Base-by-base conservation (phyloP, 2,797 vertebrate species). In the Urocyon cinereoargenteus region DNA sequence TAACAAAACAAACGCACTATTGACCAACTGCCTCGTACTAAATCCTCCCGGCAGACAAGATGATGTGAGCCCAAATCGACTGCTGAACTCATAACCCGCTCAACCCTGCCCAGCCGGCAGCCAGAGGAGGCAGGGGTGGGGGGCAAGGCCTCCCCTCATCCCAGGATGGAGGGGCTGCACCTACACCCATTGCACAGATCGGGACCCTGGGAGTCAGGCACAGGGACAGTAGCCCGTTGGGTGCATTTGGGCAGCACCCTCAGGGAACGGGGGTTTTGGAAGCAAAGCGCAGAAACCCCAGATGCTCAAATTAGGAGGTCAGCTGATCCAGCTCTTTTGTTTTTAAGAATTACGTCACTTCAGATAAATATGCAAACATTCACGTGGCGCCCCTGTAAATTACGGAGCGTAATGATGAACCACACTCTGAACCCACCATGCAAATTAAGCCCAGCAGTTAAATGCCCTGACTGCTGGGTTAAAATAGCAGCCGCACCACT, bases 1-100 rank as follows among this genome's bases (percentile, higher is more conserved):
- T 98, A 91, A 68, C 92, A 96, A 98, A 97, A 98, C 98, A 98
- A 98, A 97, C 95, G 82, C 73, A 13, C 96, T 97, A 97, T 97
- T 98, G 98, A 98, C 97, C 49, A 18, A 8, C 66, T 1, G 15
- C 93, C 1, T 4, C 0, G 10, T 94, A 94, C 90, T 97, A 97
- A 97, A 97, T 97, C 97, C 96, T 98, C 97, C 95, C 16, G 11
- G 97, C 95, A 98, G 97, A 97, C 97, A 61, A 78, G 96, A 97
- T 91, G 96, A 96, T 97, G 97, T 57, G 93, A 73, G 87, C 81
- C 75, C 7, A 2, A 28, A 90, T 96, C 57, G 81, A 95, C 97
- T 88, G 96, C 94, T 75, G 82, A 83, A 84, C 97, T 95, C 90
- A 13, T 2, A 70, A 55, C 86, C 62, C 1, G 15, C 90, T 13